phyloP scores from a whole-genome alignment of 1,140 invertebrate genomes.

The Zaprionus ornatus region DNA sequence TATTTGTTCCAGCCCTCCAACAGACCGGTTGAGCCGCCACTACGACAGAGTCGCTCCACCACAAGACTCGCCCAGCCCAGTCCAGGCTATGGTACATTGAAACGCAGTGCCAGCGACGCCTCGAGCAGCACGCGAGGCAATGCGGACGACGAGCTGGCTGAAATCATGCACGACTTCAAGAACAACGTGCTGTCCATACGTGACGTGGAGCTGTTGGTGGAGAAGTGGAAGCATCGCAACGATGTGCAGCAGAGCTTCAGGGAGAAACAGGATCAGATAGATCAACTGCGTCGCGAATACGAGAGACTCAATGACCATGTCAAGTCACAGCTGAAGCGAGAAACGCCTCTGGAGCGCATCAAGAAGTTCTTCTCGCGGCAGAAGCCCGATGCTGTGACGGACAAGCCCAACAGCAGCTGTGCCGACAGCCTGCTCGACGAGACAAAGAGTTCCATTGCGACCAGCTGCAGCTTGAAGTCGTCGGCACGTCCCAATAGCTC shows the following conservation, averaged over 20 bases:
- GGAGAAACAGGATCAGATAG: constrained; percentile 92
- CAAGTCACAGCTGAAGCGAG: constrained; percentile 89
- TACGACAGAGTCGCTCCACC: constrained; percentile 46
- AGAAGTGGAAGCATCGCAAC: constrained; percentile 93
- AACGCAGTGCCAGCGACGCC: constrained; percentile 71
- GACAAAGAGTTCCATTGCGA: constrained; percentile 79
- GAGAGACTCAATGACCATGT: constrained; percentile 91
- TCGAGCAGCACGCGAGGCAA: constrained; percentile 78
- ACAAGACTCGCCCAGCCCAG: constrained; percentile 33
- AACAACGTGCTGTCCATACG: constrained; percentile 93
- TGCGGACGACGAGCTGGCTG: constrained; percentile 90
- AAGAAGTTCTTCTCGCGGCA: constrained; percentile 90
- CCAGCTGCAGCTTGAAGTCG: constrained; percentile 79
- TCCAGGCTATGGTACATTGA: constrained; percentile 64
- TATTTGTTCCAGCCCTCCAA: constrained; percentile 87
- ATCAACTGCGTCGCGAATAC: constrained; percentile 91
- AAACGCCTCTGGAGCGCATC: constrained; percentile 91
- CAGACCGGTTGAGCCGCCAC: constrained; percentile 84
- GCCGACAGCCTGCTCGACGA: constrained; percentile 75
- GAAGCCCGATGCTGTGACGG: constrained; percentile 84
- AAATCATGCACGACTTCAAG: constrained; percentile 95
- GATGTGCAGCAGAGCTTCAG: constrained; percentile 93
- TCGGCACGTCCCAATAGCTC: constrained; percentile 88
- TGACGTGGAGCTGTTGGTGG: constrained; percentile 92
- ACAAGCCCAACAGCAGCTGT: constrained; percentile 48